Conservation (phyloP, 2,888 invertebrate species). For the Alloscopus bannaensis region DNA sequence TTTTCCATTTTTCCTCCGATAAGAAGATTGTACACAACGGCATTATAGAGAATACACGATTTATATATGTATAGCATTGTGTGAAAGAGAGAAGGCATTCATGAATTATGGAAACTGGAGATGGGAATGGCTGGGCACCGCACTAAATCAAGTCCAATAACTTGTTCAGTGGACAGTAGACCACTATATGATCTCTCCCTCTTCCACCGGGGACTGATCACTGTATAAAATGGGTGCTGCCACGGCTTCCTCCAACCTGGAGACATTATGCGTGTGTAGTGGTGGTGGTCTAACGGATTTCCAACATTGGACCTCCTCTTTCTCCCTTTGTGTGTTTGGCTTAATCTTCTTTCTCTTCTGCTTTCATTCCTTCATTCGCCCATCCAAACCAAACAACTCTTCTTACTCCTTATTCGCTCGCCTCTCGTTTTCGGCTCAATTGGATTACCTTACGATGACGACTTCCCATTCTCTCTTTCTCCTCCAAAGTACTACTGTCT, state of each 20-base stretch:
- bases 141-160: slow-evolving; percentile 67
- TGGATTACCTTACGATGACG: slow-evolving; percentile 63
- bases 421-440: slow-evolving; percentile 32
- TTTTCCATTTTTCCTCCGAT: not conserved
- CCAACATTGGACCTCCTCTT: slow-evolving; percentile 30
- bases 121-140: slow-evolving; percentile 60
- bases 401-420: slow-evolving; percentile 21
- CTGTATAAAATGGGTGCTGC: slow-evolving; percentile 22
- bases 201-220: not conserved
- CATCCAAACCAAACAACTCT: slow-evolving; percentile 42
- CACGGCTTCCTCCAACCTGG: too few species aligned
- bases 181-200: slow-evolving; percentile 42
- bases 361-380: slow-evolving; percentile 20
- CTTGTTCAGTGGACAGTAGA: slow-evolving; percentile 57
- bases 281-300: slow-evolving; percentile 57
- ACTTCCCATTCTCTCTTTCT: slow-evolving; percentile 13
- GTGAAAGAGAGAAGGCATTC: slow-evolving; percentile 31
- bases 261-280: too few species aligned
- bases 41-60: too few species aligned
- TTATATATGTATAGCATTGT: too few species aligned
- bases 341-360: slow-evolving; percentile 19
- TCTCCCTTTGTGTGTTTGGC: slow-evolving; percentile 21
- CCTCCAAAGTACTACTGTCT: not conserved
- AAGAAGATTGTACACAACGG: not conserved
- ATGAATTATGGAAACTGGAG: slow-evolving; percentile 65